Evolutionary conservation across 2,888 invertebrate species (phyloP).

Genomic region (Priapulus caudatus): DNA sequence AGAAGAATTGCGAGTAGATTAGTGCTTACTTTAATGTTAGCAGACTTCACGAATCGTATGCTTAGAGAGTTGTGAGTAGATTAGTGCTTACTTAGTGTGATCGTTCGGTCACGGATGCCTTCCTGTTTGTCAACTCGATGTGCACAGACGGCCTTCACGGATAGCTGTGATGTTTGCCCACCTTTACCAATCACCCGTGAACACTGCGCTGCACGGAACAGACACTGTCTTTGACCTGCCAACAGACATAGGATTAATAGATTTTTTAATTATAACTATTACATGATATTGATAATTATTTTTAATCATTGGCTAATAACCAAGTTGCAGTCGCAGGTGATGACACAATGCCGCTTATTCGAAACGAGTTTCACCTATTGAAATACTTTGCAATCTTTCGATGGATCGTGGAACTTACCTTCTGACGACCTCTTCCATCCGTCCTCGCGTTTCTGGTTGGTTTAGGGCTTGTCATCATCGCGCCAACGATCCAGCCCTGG

Average conservation of each 20-base stretch:
- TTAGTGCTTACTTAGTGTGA: slow-evolving; percentile 95
- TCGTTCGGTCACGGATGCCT: slow-evolving; percentile 73
- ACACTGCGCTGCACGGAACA: slow-evolving; percentile 86
- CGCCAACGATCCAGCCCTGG: slow-evolving; percentile 21
- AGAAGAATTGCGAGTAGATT: no score
- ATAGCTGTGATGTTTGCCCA: slow-evolving; percentile 98
- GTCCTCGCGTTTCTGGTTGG: slow-evolving; percentile 51
- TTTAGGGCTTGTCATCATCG: slow-evolving; percentile 29
- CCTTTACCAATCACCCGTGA: slow-evolving; percentile 89
- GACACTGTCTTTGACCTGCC: slow-evolving; percentile 65
- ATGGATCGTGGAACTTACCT: no score
- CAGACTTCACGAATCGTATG: no score
- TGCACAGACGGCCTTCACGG: slow-evolving; percentile 90
- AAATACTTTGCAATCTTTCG: no score
- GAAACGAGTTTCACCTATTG: no score
- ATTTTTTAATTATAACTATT: no score
- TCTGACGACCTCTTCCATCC: slow-evolving; percentile 95
- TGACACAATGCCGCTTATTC: no score
- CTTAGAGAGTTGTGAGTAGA: no score
- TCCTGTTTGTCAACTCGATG: slow-evolving; percentile 96
- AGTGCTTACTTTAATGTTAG: no score
- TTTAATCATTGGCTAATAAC: no score
- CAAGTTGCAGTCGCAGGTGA: no score
- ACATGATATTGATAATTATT: no score
- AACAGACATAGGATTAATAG: slow-evolving; percentile 8